These are phyloP conservation scores for Riparia riparia DNA, from an alignment of 2,113 vertebrate species.

Conservation along the genomic window DNA sequence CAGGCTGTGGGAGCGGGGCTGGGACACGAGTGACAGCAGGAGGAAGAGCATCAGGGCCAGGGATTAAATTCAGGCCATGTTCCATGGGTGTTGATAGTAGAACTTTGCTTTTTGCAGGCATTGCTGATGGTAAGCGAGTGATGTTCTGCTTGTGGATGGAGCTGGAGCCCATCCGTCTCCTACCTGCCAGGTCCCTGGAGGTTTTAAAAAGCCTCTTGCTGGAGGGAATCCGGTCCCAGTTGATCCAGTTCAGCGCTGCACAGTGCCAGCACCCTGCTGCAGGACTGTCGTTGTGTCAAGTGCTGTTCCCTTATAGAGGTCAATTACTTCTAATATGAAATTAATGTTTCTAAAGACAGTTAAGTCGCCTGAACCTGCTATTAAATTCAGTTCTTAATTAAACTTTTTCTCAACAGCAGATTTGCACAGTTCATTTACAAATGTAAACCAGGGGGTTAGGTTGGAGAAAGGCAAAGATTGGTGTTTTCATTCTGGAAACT, in stretches of 20 bases:
- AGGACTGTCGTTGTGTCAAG: background rate
- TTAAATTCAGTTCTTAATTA: conserved; percentile 1
- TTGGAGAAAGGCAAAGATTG: background rate
- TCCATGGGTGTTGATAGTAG: background rate
- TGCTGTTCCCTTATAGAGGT: background rate
- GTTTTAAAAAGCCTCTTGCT: background rate
- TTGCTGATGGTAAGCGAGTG: background rate
- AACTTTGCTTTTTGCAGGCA: background rate
- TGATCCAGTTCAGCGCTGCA: background rate
- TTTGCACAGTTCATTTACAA: background rate
- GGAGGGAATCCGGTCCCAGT: background rate
- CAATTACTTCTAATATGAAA: background rate
- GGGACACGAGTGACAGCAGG: background rate
- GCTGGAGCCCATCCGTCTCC: background rate
- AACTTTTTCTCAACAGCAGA: background rate
- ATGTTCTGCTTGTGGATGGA: background rate
- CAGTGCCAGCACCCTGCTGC: background rate
- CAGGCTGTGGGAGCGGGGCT: background rate
- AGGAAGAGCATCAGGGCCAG: background rate
- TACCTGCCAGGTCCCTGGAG: background rate
- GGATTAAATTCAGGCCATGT: background rate
- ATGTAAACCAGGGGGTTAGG: background rate
- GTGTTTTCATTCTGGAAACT: background rate
- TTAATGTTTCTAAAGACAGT: background rate
- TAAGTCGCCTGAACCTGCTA: background rate